Evolutionary conservation across 2,797 vertebrate species (phyloP), one percentile per base, ranked within the genome.

Genomic region (Euphonia xanthogaster): DNA sequence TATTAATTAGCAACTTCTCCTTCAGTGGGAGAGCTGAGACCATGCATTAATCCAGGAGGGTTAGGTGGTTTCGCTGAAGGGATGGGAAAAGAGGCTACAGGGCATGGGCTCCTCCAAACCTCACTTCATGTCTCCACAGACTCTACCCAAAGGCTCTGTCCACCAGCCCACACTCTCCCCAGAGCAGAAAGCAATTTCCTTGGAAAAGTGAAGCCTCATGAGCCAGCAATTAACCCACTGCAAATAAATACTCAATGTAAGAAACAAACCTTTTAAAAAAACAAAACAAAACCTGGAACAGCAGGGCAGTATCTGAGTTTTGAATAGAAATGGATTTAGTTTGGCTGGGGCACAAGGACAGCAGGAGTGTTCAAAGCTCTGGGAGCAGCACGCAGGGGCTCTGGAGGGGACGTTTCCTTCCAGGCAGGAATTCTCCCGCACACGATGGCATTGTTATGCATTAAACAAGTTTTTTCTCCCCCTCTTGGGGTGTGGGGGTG

Each of bases 271-370:
- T 92, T 88, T 55, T 31, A 40, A 67, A 60, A 60, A 90, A 87
- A 3, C 72, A 71, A 93, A 93, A 58, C 39, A 37, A 72, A 90
- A 94, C 91, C 90, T 94, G 86, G 37, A 93, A 76, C 84, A 95
- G 71, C 9, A 2, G 79, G 79, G 57, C 68, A 80, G 57, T 91
- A 87, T 91, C 94, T 90, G 92, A 53, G n/a, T 58, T 94, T 68
- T 94, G 86, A 96, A 88, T 73, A 88, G 96, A 80, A 90, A 95
- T 82, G 90, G 91, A 27, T 97, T 96, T 94, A 88, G 91, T 86
- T 95, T 96, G 96, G 90, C 90, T 91, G 71, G 6, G 14, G 74
- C 86, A 83, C 83, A 86, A 88, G 88, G 94, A 87, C 76, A 91
- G 88, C 73, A 47, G 91, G 93, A 85, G 76, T 1, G 10, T 83